These are phyloP conservation scores for Lycocerus yunnanus DNA, from an alignment of 2,888 invertebrate species.

Conservation along the genomic window DNA sequence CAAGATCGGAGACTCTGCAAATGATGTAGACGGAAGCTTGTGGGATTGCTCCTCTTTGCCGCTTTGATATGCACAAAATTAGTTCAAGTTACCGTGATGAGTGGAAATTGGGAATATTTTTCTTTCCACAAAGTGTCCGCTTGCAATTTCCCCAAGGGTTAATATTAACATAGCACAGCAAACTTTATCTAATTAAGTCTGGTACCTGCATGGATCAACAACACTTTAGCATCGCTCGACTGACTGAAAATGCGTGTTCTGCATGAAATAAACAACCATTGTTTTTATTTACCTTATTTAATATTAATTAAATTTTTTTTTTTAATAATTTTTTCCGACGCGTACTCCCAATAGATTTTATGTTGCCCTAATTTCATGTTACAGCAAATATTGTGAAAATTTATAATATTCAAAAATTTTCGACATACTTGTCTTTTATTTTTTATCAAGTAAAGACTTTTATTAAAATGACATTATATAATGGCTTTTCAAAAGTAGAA, in stretches of 20 bases:
- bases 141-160: slow-evolving; percentile 50
- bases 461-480: slow-evolving; percentile 15
- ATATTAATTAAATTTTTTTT: slow-evolving; percentile 6
- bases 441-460: neutral
- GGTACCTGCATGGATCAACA: slow-evolving; percentile 30
- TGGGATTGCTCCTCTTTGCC: slow-evolving; percentile 36
- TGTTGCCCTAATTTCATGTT: neutral
- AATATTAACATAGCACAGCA: slow-evolving; percentile 46
- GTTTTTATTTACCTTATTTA: slow-evolving; percentile 6
- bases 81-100: slow-evolving; percentile 46
- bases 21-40: slow-evolving; percentile 37
- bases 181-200: slow-evolving; percentile 30
- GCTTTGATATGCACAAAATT: slow-evolving; percentile 44
- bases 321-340: neutral
- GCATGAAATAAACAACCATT: slow-evolving; percentile 20
- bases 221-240: slow-evolving; percentile 44
- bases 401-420: neutral
- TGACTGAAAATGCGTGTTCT: slow-evolving; percentile 29
- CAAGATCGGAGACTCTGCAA: slow-evolving; percentile 33
- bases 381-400: neutral
- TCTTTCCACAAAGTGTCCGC: slow-evolving; percentile 49
- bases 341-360: neutral
- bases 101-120: slow-evolving; percentile 49
- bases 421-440: neutral
- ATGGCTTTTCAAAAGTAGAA: slow-evolving; percentile 18